These are phyloP conservation scores for Biston stratarius DNA, from an alignment of 2,888 invertebrate genomes.

Conservation along the genomic window DNA sequence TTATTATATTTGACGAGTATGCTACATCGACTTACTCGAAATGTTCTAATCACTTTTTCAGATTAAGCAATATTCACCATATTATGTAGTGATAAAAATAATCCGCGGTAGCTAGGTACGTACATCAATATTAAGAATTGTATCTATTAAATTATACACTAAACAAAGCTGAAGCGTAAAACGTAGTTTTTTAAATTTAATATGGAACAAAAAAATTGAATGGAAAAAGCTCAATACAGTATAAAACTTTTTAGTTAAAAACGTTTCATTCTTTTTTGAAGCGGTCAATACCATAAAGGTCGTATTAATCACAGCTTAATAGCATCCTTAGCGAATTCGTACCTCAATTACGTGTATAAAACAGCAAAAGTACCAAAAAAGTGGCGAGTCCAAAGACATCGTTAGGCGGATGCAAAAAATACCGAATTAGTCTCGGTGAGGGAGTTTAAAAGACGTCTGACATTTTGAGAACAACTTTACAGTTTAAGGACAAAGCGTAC, in stretches of 20 bases:
- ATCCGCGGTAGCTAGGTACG: too few relatives aligned
- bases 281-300: constrained; percentile 51
- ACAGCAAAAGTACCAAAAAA: constrained; percentile 75
- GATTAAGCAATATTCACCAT: too few relatives aligned
- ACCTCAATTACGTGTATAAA: constrained; percentile 82
- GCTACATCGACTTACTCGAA: too few relatives aligned
- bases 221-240: not conserved
- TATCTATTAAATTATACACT: too few relatives aligned
- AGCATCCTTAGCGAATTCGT: constrained; percentile 82
- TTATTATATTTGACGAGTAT: not conserved
- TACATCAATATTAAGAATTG: too few relatives aligned
- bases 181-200: too few relatives aligned
- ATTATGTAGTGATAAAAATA: too few relatives aligned
- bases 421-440: constrained; percentile 62
- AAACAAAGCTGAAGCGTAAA: too few relatives aligned
- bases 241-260: constrained; percentile 28
- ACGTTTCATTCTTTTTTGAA: constrained; percentile 46
- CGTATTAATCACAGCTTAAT: constrained; percentile 78
- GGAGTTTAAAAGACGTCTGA: constrained; percentile 37
- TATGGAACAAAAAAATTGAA: not conserved
- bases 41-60: too few relatives aligned
- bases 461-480: constrained; percentile 4
- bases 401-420: constrained; percentile 71
- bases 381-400: constrained; percentile 68
- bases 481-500: constrained; percentile 5